Percentiles rank a stretch among this genome's conserved stretches.
Evolutionary conservation across 2,113 vertebrate genomes (phyloP).

Genomic region (Gopherus flavomarginatus): DNA sequence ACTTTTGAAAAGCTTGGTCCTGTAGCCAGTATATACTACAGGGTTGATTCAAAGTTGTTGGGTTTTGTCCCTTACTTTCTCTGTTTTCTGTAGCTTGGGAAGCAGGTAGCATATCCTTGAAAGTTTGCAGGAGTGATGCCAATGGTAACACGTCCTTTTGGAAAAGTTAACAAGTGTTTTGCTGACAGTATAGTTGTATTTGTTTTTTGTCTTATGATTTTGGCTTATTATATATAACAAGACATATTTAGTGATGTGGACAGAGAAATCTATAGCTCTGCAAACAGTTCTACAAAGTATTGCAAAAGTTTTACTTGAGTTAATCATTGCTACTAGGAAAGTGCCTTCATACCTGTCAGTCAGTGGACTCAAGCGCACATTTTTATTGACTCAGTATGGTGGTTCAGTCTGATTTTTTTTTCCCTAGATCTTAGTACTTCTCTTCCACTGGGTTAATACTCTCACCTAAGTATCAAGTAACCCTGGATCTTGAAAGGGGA

Average conservation of each 20-base stretch:
- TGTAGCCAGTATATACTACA: background rate
- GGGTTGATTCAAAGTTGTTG: slow-evolving; percentile 3
- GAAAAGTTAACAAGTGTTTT: background rate
- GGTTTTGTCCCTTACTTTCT: slow-evolving; percentile 24
- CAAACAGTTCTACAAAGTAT: background rate
- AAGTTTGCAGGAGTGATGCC: background rate
- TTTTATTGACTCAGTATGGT: background rate
- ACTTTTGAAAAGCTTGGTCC: background rate
- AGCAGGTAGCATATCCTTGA: slow-evolving; percentile 23
- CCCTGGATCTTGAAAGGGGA: background rate
- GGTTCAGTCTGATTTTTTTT: background rate
- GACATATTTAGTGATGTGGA: slow-evolving; percentile 5
- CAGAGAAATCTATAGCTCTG: background rate
- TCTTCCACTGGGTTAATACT: accelerated
- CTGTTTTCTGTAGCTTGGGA: background rate
- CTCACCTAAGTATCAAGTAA: background rate
- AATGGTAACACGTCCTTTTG: background rate
- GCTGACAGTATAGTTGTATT: background rate
- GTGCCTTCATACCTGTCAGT: background rate
- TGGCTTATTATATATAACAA: background rate
- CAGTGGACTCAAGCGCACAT: background rate
- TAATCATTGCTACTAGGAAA: slow-evolving; percentile 13
- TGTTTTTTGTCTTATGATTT: slow-evolving; percentile 19
- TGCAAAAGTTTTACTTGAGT: background rate
- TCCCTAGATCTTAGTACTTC: background rate